Percentiles rank a stretch among this genome's conserved stretches.
These are phyloP conservation scores for Acronicta leporina DNA, from an alignment of 2,888 invertebrate genomes.

Conservation along the genomic window DNA sequence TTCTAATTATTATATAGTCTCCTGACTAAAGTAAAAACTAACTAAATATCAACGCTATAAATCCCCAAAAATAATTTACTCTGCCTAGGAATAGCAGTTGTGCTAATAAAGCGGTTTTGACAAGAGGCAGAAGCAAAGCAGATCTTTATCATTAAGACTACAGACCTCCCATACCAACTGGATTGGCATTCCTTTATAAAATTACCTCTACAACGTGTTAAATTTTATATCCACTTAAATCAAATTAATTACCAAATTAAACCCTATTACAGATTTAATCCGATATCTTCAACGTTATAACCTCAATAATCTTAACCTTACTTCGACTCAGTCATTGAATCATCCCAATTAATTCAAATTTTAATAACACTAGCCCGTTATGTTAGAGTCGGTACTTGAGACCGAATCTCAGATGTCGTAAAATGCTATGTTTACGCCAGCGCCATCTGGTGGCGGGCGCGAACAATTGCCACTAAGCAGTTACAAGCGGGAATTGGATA, in stretches of 20 bases:
- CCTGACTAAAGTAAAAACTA: no score
- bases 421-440: constrained; percentile 73
- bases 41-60: no score
- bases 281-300: background rate
- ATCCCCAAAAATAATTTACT: no score
- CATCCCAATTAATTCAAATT: constrained; percentile 35
- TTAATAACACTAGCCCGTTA: constrained; percentile 44
- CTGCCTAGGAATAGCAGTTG: no score
- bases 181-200: no score
- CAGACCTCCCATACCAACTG: no score
- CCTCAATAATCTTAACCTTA: constrained; percentile 8
- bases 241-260: background rate
- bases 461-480: constrained; percentile 40
- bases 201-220: background rate
- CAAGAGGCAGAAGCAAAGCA: no score
- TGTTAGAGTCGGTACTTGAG: constrained; percentile 65
- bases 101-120: no score
- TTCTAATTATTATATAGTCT: no score
- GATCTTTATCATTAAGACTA: no score
- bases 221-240: background rate
- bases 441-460: constrained; percentile 64
- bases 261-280: background rate
- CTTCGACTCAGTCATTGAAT: constrained; percentile 12
- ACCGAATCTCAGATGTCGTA: constrained; percentile 61
- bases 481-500: constrained; percentile 36